Evolutionary conservation across 2,888 invertebrate species (phyloP).

Genomic region (Drosophila phalerata): DNA sequence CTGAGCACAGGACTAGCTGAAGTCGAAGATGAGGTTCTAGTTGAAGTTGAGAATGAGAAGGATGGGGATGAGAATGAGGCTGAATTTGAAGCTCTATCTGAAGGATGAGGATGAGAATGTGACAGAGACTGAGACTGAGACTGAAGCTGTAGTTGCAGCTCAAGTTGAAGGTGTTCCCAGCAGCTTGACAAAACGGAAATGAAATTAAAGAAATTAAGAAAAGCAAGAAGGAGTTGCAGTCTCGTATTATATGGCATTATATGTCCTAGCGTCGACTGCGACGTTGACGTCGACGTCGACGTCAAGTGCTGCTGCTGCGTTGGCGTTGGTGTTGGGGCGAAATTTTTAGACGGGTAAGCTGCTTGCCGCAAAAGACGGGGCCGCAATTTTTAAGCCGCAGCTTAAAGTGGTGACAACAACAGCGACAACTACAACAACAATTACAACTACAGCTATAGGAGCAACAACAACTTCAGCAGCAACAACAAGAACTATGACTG

Average conservation of each 20-base stretch:
- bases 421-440: conserved; percentile 19
- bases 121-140: not conserved
- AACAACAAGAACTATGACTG: conserved; percentile 25
- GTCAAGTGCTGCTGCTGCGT: conserved; percentile 22
- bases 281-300: conserved; percentile 6
- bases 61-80: not conserved
- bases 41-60: conserved; percentile 12
- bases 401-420: conserved; percentile 77
- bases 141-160: conserved; percentile 9
- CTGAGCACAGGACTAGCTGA: conserved; percentile 50
- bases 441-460: conserved; percentile 23
- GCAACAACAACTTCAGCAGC: not conserved
- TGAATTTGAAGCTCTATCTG: conserved; percentile 13
- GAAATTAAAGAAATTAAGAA: conserved; percentile 71
- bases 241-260: conserved; percentile 64
- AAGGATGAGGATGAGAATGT: conserved; percentile 6
- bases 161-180: conserved; percentile 61
- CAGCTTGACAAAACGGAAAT: conserved; percentile 76
- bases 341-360: conserved; percentile 66
- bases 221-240: conserved; percentile 53
- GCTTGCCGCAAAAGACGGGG: conserved; percentile 45
- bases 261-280: conserved; percentile 27
- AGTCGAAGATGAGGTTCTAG: conserved; percentile 29
- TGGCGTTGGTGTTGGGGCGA: conserved; percentile 51
- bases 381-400: conserved; percentile 69